Conservation (phyloP, 2,113 vertebrate species). For the Irena cyanogastra region DNA sequence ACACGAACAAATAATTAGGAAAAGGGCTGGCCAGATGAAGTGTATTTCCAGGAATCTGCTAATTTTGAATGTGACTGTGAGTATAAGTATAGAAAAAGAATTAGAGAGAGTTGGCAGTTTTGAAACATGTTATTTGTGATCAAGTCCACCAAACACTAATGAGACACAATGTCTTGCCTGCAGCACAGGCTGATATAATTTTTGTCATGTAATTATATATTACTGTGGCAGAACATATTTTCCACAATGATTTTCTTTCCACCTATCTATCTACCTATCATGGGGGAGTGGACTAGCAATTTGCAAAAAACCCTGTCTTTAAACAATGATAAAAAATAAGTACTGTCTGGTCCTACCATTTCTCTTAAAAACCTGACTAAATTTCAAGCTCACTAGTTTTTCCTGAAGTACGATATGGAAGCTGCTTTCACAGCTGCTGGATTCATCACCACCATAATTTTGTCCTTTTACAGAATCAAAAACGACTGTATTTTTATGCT, state of each 20-base stretch:
- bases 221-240: slow-evolving; percentile 4
- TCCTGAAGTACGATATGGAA: neutral
- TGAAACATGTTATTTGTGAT: slow-evolving; percentile 36
- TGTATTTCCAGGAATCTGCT: neutral
- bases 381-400: neutral
- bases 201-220: slow-evolving; percentile 32
- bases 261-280: slow-evolving; percentile 2
- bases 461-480: neutral
- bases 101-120: neutral
- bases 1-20: neutral
- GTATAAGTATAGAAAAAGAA: neutral
- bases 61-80: neutral
- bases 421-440: neutral
- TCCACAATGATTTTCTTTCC: neutral
- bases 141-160: slow-evolving; percentile 35
- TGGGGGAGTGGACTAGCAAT: neutral
- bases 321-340: neutral
- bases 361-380: neutral
- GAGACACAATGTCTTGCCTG: slow-evolving; percentile 9
- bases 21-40: neutral
- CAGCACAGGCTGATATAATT: slow-evolving; percentile 1
- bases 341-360: neutral
- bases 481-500: neutral
- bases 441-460: neutral
- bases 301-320: neutral